Evolutionary conservation across 2,888 invertebrate species (phyloP), one percentile per base, ranked within the genome.

Genomic region (Callosobruchus maculatus): DNA sequence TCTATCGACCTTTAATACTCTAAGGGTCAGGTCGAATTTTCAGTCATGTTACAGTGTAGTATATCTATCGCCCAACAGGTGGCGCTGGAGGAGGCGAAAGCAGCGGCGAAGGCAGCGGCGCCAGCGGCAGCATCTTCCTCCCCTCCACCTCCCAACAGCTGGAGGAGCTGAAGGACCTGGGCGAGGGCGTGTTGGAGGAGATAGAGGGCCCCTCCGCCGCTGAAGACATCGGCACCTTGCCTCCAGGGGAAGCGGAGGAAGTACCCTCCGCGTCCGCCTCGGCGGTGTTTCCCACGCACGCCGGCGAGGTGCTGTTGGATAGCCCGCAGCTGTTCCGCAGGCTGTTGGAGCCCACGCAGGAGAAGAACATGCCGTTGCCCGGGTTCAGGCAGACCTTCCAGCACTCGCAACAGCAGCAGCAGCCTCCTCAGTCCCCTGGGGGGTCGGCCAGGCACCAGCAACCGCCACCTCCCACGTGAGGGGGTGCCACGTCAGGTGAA

Each of bases 371-470:
- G 76, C 88, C 88, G 69, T 81, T 89, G 77, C 88, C 89, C 66
- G 87, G 88, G 67, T 89, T 89, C 81, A 88, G 86, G 82, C 87
- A 88, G 81, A 88, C 88, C 67, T 89, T 89, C 81, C 49, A 49
- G 49, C 88, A 88, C 78, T 85, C 87, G 71, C 49, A 49, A 49
- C 49, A 26, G 26, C 26, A 26, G 26, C 26, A 26, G 26, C 49
- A 49, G 49, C 49, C 49, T 49, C 49, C 49, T 0, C 13, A 5
- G 3, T 49, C 49, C 13, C 13, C 49, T 49, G 49, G 49, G 13
- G 18, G 49, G 3, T 49, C 13, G 49, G 1, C 49, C 9, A 49
- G 49, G 49, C 49, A 49, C 18, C 49, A 49, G 49, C 49, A 49
- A 49, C 87, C 86, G 30, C 81, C 81, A n/a, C 77, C 79, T 49